A percentile compares a stretch with the other conserved stretches of the same genome.
These are phyloP conservation scores for Lasiurus borealis DNA, from an alignment of 2,113 vertebrate species.

Conservation along the genomic window DNA sequence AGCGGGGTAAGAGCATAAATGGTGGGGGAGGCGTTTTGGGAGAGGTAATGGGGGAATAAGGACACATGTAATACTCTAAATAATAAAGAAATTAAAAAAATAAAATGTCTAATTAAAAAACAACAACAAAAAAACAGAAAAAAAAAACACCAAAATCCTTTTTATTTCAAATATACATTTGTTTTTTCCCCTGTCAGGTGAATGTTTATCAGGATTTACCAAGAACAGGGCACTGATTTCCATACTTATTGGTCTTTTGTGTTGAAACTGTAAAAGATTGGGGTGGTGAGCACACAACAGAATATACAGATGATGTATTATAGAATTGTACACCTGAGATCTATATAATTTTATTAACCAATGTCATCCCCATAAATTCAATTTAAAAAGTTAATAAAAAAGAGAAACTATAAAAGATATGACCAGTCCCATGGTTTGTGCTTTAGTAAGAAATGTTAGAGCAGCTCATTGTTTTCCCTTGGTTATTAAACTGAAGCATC, in stretches of 20 bases:
- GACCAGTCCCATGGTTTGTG: neutral
- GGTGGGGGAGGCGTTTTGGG: too few species aligned
- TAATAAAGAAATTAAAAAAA: too few species aligned
- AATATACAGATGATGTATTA: neutral
- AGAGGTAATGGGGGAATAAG: too few species aligned
- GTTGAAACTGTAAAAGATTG: neutral
- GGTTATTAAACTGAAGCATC: neutral
- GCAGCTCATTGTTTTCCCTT: neutral
- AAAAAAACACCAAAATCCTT: neutral
- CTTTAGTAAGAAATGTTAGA: neutral
- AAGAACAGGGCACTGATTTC: neutral
- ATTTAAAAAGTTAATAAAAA: neutral
- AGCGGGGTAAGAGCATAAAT: too few species aligned
- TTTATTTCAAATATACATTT: neutral
- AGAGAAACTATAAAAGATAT: neutral
- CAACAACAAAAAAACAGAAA: neutral
- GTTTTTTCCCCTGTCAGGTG: neutral
- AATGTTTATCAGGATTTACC: neutral
- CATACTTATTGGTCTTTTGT: neutral
- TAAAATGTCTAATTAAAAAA: too few species aligned
- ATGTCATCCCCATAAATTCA: neutral
- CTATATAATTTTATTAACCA: neutral
- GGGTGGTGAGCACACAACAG: neutral
- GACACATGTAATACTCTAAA: too few species aligned
- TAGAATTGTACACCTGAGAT: neutral